Base-by-base conservation (phyloP, 2,888 invertebrate species). In the Liopterus haemorrhoidalis region DNA sequence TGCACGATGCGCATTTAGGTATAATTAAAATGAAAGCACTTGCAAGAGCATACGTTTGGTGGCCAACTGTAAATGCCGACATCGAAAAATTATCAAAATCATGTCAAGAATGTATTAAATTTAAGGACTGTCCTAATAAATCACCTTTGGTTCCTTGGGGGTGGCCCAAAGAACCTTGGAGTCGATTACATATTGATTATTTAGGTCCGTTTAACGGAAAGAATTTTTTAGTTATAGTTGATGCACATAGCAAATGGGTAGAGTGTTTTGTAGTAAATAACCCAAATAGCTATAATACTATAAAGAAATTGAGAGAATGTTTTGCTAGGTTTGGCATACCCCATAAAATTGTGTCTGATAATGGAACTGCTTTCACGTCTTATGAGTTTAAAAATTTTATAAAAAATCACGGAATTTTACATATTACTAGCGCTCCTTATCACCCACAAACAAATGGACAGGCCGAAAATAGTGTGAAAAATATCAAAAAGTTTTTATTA, bases 171-270 rank as follows among this genome's bases (percentile, higher is more conserved):
- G 18, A 41, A 24, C 48, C 54, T 3, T 55, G 53, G 50, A 35
- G 49, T 16, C 8, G 53, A 20, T 8, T 57, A 0, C 57, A 54
- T 19, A 48, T 56, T 4, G 56, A 57, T 40, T 47, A 36, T 19
- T 33, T 46, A 4, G 48, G 43, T 3, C 52, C 54, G n/a, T 48
- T 45, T 37, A 9, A 45, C 9, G 50, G 47, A 5, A 20, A 49
- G 25, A 51, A 24, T 16, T 53, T 48, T 18, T 4, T 55, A 15
- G 36, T 57, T 2, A 32, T 53, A 2, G 46, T 52, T 1, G 53
- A 56, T 42, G 48, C 54, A 9, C 15, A 18, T 18, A 31, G 31
- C 18, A 31, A 12, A 31, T 31, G 14, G 14, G 31, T 31, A 3
- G 31, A 31, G 18, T 31, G 31, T 9, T 31, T 31, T 9, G 18